Evolutionary conservation across 2,113 vertebrate genomes (phyloP).

Genomic region (Falco punctatus): DNA sequence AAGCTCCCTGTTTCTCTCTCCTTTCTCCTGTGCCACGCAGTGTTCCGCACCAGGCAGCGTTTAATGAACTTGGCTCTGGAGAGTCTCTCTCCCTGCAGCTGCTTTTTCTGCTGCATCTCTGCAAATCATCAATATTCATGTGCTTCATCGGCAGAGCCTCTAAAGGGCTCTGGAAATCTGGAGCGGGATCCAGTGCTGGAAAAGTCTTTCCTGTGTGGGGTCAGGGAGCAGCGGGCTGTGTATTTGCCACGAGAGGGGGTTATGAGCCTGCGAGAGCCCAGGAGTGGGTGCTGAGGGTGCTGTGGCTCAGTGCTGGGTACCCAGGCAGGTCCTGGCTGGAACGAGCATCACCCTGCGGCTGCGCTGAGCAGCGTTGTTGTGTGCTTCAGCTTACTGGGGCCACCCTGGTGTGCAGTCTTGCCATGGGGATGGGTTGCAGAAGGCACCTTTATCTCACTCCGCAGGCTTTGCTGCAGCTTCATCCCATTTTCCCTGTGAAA

Average conservation of each 20-base stretch:
- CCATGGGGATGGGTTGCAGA: neutral
- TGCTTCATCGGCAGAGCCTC: neutral
- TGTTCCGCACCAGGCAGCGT: neutral
- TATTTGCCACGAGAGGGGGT: constrained; percentile 20
- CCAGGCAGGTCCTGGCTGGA: neutral
- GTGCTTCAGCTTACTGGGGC: neutral
- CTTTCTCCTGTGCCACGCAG: neutral
- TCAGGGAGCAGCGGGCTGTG: neutral
- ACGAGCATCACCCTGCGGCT: neutral
- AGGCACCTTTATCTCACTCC: neutral
- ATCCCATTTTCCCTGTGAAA: neutral
- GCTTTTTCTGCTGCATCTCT: neutral
- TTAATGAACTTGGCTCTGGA: neutral
- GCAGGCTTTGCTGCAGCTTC: neutral
- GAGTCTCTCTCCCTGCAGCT: neutral
- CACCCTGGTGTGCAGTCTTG: accelerated
- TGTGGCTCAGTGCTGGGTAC: neutral
- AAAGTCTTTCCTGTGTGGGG: neutral
- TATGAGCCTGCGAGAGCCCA: neutral
- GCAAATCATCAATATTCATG: neutral
- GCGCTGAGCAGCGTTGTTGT: accelerated
- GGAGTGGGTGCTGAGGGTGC: neutral
- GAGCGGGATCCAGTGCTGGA: neutral
- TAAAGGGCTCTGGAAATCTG: neutral
- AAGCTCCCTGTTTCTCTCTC: neutral